phyloP scores from a whole-genome alignment of 2,797 vertebrate species.

The Sparidentex hasta region DNA sequence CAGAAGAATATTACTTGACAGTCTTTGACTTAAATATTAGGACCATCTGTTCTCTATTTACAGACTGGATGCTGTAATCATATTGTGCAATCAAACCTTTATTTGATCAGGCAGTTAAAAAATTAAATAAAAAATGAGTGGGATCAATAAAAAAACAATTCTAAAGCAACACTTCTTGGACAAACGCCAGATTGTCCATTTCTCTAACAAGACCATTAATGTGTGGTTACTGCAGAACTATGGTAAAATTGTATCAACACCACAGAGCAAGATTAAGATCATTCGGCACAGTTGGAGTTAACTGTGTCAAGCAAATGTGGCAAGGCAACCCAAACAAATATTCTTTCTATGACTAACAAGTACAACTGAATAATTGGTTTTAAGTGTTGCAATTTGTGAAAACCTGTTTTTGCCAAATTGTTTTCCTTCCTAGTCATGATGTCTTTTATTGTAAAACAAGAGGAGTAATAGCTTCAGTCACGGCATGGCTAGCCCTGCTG shows the following conservation, averaged over 20 bases:
- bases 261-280: not conserved
- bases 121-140: conserved; percentile 33
- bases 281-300: conserved; percentile 40
- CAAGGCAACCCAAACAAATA: conserved; percentile 73
- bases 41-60: conserved; percentile 62
- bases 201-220: conserved; percentile 29
- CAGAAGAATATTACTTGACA: conserved; percentile 45
- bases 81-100: conserved; percentile 48
- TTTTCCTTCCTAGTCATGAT: conserved; percentile 75
- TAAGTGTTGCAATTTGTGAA: conserved; percentile 77
- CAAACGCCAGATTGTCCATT: conserved; percentile 13
- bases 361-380: conserved; percentile 76
- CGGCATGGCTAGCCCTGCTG: conserved; percentile 61
- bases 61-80: conserved; percentile 40
- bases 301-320: conserved; percentile 63
- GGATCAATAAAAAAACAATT: conserved; percentile 32
- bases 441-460: conserved; percentile 75
- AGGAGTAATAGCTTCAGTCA: conserved; percentile 77
- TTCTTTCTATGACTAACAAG: conserved; percentile 72
- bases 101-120: conserved; percentile 52
- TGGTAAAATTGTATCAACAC: conserved; percentile 4
- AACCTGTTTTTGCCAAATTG: conserved; percentile 76
- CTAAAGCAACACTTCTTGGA: conserved; percentile 16
- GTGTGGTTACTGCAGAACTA: conserved; percentile 25
- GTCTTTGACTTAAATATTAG: conserved; percentile 45